These are phyloP conservation scores for Grammomys surdaster DNA, from an alignment of 2,113 vertebrate species.

Conservation along the genomic window DNA sequence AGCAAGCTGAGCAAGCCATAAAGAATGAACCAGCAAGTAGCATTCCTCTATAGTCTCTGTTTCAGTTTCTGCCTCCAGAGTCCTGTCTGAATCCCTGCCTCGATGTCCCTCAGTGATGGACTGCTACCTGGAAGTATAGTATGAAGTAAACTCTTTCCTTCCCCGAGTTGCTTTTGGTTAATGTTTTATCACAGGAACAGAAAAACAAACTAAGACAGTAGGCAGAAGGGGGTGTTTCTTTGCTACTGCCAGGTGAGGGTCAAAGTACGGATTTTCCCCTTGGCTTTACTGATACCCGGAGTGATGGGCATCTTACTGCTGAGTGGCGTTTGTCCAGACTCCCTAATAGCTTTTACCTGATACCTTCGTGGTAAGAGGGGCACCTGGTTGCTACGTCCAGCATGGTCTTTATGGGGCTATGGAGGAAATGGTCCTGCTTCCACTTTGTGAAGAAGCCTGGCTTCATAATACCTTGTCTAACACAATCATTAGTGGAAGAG, in stretches of 20 bases:
- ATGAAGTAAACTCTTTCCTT: neutral
- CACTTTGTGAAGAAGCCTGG: neutral
- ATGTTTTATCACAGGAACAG: neutral
- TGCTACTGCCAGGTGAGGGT: no score
- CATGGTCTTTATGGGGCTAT: neutral
- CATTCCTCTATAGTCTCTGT: neutral
- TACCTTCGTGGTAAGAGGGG: neutral
- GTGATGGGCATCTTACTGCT: neutral
- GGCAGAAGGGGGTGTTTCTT: neutral
- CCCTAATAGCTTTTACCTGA: neutral
- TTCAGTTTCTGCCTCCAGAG: neutral
- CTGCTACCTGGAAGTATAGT: neutral
- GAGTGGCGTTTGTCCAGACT: neutral
- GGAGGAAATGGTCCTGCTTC: neutral
- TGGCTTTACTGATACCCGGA: neutral
- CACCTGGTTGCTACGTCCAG: no score
- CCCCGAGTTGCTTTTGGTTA: neutral
- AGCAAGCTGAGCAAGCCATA: neutral
- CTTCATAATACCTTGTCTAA: neutral
- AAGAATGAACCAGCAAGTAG: neutral
- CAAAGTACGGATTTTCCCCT: neutral
- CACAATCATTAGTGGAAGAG: neutral
- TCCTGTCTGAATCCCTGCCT: neutral
- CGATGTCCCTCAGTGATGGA: neutral
- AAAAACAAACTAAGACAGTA: neutral